phyloP scores from a whole-genome alignment of 1,140 invertebrate species.

The Armadillidium nasatum region DNA sequence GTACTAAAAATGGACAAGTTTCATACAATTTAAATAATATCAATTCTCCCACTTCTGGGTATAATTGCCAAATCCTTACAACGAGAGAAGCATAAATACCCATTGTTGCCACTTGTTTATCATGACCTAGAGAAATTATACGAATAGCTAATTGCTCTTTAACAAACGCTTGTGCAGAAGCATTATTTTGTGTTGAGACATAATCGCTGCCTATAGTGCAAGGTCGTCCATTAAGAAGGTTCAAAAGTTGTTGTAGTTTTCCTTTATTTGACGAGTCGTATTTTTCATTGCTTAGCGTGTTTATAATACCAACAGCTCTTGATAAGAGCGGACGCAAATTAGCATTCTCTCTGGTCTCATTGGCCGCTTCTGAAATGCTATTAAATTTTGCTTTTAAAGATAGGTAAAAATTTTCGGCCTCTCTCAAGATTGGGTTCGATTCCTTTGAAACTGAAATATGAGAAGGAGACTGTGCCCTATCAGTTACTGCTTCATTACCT shows the following conservation, averaged over 20 bases:
- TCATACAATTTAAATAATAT: slow-evolving; percentile 7
- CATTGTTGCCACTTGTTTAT: slow-evolving; percentile 8
- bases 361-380: background rate
- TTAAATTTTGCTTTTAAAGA: background rate
- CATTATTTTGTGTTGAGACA: background rate
- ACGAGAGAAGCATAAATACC: background rate
- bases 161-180: slow-evolving; percentile 14
- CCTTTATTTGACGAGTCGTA: background rate
- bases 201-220: background rate
- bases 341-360: background rate
- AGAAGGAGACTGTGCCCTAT: background rate
- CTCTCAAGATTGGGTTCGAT: background rate
- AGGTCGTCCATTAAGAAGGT: background rate
- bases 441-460: background rate
- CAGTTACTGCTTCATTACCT: too few species aligned
- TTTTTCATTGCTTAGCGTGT: background rate
- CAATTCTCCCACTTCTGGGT: slow-evolving; percentile 2
- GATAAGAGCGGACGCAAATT: background rate
- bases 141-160: background rate
- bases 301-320: slow-evolving; percentile 8
- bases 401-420: background rate
- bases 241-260: background rate
- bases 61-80: background rate
- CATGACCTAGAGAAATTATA: background rate
- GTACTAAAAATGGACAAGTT: slow-evolving; percentile 5